Base-by-base conservation (phyloP, 2,888 invertebrate species). In the Drosophila gaucha region DNA sequence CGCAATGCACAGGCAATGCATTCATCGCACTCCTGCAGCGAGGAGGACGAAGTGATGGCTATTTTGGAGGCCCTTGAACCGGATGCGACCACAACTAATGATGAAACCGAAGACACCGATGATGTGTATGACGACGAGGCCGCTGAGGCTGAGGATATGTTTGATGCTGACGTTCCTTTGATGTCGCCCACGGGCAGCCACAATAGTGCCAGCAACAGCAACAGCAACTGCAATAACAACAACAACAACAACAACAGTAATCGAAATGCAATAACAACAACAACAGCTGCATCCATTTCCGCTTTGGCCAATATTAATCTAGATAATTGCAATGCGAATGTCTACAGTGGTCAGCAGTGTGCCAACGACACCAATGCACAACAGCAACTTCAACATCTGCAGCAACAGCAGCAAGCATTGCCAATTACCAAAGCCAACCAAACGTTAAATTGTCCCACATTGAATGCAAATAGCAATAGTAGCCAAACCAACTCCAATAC, bases 301-400 rank as follows among this genome's bases (percentile, higher is more conserved):
- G 67, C 73, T 67, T 65, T 76, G 67, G 67, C 65, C 73, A 86
- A 82, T 78, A 88, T 78, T 80, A 89, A 89, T 89, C 86, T 88
- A 73, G 89, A 90, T 89, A 89, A 90, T 89, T 89, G 82, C 80
- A 90, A 90, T 88, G 83, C 82, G 78, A 89, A 87, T 86, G 77
- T 84, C 73, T 86, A 85, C 67, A 49, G 74, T 57, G 77, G 83
- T 67, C 86, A 88, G 65, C 77, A 52, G 31, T 67, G 54, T 63
- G 52, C 49, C 60, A 59, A 18, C 51, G 68, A 76, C 67, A 73
- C 57, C 66, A 69, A 52, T 56, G 41, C 51, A 44, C 62, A 68
- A 12, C 67, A 75, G 49, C 75, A 78, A 36, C 63, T 76, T 1
- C 20, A 38, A 2, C 36, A 10, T 6, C 38, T 6, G 22, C 39